Conservation (phyloP, 2,113 vertebrate species). For the Puma concolor region DNA sequence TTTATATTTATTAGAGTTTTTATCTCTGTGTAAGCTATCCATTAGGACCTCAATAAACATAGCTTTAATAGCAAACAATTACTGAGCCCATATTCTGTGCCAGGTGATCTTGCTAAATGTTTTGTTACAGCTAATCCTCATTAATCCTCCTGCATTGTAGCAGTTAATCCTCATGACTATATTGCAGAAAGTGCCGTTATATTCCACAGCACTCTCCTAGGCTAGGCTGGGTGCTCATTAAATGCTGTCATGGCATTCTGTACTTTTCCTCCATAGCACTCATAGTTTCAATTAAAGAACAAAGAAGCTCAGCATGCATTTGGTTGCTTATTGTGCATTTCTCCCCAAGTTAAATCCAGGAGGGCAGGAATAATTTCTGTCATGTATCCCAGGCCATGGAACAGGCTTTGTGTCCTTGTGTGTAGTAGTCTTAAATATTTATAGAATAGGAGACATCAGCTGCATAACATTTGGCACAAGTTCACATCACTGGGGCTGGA, state of each 20-base stretch:
- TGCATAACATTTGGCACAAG: not conserved
- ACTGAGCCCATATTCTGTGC: not conserved
- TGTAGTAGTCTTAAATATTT: not conserved
- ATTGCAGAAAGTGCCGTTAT: not conserved
- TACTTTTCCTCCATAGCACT: not conserved
- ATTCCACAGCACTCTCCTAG: not conserved
- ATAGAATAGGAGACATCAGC: not conserved
- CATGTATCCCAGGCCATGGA: not conserved
- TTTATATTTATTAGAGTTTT: not conserved
- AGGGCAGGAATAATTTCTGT: not conserved
- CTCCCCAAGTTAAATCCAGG: not conserved
- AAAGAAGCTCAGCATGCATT: not conserved
- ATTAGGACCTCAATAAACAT: not conserved
- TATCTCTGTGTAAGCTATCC: not conserved
- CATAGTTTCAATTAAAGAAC: not conserved
- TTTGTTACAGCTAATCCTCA: not conserved
- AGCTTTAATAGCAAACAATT: slow-evolving; percentile 29
- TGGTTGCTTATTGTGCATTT: not conserved
- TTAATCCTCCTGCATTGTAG: not conserved
- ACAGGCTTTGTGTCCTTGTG: accelerated
- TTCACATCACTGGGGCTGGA: not conserved
- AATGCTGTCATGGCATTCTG: not conserved
- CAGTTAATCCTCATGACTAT: not conserved
- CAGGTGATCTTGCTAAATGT: slow-evolving; percentile 2
- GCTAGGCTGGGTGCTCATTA: not conserved